Base-by-base conservation (phyloP, 2,888 invertebrate genomes). In the Hydrotaea cyrtoneurina region DNA sequence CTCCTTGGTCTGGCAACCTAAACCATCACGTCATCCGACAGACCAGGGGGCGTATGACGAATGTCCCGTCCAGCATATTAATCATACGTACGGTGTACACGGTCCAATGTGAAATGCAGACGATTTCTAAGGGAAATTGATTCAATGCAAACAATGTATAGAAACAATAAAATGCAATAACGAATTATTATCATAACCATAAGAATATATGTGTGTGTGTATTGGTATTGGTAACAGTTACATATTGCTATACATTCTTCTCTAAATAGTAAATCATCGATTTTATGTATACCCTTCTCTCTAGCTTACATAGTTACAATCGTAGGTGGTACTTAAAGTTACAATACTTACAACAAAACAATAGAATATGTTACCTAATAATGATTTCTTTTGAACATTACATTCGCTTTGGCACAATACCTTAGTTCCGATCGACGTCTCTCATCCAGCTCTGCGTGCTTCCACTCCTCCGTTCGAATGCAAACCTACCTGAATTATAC, bases 341-440 rank as follows among this genome's bases (percentile, higher is more conserved):
- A 69, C 39, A 69, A 69, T 69, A 46, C 69, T 69, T 69, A 69
- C 69, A 69, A 69, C 23, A 46, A 39, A 69, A 69, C 46, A 46
- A 46, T 69, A 43, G 15, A 46, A 69, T 69, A 69, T 43, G 17
- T 39, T 69, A 69, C 46, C 69, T 69, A 69, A 46, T 46, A 46
- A 69, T 69, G 69, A 69, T 69, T 69, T 69, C 21, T 69, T 84
- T 82, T 80, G 80, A 83, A 82, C 80, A 73, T 84, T 81, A 62
- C 39, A 81, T 69, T 69, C 69, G 39, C 21, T 39, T 82, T 85
- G 84, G 84, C 84, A 85, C 82, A 69, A 79, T 76, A 82, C 76
- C 79, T 66, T 76, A 71, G 36, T n/a, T 43, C 69, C 46, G 43
- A 46, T n/a, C 31, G 31, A 31, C 69, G 17, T 66, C 36, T 0